These are phyloP conservation scores for Streptopelia turtur DNA, from an alignment of 2,797 vertebrate species.

Conservation along the genomic window DNA sequence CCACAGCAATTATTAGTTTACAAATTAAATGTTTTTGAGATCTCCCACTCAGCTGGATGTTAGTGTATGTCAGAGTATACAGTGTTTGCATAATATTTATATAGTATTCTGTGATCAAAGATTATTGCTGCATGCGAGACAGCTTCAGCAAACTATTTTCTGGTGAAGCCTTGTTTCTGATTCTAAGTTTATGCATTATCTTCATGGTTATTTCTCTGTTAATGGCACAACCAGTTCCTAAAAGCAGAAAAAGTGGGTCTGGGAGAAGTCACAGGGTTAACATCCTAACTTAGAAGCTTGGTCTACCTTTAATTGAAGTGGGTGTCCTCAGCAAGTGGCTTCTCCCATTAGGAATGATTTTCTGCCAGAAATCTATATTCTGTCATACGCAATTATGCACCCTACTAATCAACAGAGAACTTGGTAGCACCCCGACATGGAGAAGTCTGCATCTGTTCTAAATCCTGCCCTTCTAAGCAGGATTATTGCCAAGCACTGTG, in stretches of 20 bases:
- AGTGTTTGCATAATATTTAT: not conserved
- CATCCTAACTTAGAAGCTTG: not conserved
- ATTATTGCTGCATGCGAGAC: not conserved
- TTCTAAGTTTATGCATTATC: not conserved
- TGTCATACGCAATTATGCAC: slow-evolving; percentile 74
- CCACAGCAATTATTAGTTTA: not conserved
- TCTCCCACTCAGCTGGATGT: not conserved
- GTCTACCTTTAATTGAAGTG: slow-evolving; percentile 57
- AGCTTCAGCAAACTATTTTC: not conserved
- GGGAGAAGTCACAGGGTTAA: slow-evolving; percentile 60
- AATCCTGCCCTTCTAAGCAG: slow-evolving; percentile 71
- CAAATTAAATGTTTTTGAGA: not conserved
- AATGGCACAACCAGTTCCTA: not conserved
- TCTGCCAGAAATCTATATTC: slow-evolving; percentile 74
- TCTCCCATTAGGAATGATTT: slow-evolving; percentile 70
- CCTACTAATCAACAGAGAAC: slow-evolving; percentile 75
- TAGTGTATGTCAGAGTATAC: not conserved
- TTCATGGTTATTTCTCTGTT: not conserved
- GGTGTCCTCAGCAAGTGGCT: slow-evolving; percentile 67
- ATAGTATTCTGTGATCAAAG: not conserved
- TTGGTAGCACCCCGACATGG: slow-evolving; percentile 63
- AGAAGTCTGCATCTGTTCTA: slow-evolving; percentile 74
- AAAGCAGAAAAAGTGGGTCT: not conserved
- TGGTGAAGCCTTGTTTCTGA: not conserved
- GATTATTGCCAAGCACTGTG: slow-evolving; percentile 65